Base-by-base conservation (phyloP, 2,797 vertebrate species). In the Epinephelus malabaricus region DNA sequence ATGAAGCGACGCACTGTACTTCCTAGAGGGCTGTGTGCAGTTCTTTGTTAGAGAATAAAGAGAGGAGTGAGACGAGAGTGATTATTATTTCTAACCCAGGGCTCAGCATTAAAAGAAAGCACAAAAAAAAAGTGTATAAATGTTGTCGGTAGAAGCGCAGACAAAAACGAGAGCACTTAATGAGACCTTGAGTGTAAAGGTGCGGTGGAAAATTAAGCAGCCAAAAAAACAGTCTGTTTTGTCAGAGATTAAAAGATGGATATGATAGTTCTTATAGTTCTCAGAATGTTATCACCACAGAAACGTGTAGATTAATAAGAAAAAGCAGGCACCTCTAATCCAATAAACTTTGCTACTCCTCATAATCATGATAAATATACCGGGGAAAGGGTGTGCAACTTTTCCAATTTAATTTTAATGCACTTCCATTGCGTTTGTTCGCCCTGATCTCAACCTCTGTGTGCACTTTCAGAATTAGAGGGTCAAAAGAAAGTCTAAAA, bases 41-140 rank as follows among this genome's bases (percentile, higher is more conserved):
- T 82, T 63, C 76, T 79, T 82, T 76, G 70, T 79, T 68, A 11
- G 64, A 79, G 62, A 79, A 68, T 70, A 70, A 61, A 65, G 64
- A 86, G 76, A 54, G 27, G 12, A 74, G 61, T 69, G 40, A 61
- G 78, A 73, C 62, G 30, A 71, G 46, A 49, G 75, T 85, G 80
- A 85, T 82, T 61, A 81, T 76, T 61, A 60, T 76, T 65, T 91
- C 84, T 81, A 84, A 90, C 83, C 78, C 59, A 18, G 63, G 68
- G 58, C 83, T 82, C 72, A 65, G 67, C 55, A 54, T 77, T 66
- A 50, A 73, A 69, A 50, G 73, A 82, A 76, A 40, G 51, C 34
- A 65, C 15, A 55, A 30, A 68, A 18, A 12, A 73, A 70, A 83
- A 40, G 62, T 77, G 69, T 72, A 55, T 70, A 69, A 69, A 77